Evolutionary conservation across 53 echinoderm and acorn worm species (phyloP).

Genomic region (Apostichopus leukothele): DNA sequence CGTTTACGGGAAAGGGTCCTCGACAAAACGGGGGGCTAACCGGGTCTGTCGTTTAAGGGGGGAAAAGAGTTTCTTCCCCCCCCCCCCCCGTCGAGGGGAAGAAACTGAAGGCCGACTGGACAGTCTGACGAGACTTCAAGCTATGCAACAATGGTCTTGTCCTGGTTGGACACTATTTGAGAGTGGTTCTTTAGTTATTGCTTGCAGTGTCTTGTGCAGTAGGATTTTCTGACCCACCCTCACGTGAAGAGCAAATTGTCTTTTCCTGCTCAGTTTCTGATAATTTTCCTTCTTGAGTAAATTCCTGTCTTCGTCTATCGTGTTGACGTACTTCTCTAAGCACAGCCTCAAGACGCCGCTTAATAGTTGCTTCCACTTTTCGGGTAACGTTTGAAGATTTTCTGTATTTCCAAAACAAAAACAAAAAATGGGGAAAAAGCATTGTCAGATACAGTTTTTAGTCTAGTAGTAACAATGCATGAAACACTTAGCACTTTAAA

Average conservation of each 20-base stretch:
- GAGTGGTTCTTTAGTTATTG: slow-evolving; percentile 37
- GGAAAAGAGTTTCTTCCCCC: background rate
- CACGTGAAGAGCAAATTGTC: slow-evolving; percentile 63
- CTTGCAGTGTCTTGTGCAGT: slow-evolving; percentile 52
- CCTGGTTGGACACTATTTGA: slow-evolving; percentile 27
- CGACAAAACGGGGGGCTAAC: too few relatives aligned
- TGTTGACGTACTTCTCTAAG: slow-evolving; percentile 58
- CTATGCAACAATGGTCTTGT: slow-evolving; percentile 33
- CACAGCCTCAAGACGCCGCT: slow-evolving; percentile 46
- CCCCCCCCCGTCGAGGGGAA: too few relatives aligned
- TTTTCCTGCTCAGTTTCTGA: slow-evolving; percentile 45
- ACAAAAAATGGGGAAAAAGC: background rate
- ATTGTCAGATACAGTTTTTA: too few relatives aligned
- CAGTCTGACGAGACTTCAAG: background rate
- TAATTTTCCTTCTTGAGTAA: slow-evolving; percentile 36
- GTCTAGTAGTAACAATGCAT: too few relatives aligned
- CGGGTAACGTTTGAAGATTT: slow-evolving; percentile 57
- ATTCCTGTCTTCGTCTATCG: slow-evolving; percentile 55
- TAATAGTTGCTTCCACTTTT: slow-evolving; percentile 63
- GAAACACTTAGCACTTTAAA: too few relatives aligned
- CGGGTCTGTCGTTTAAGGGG: background rate
- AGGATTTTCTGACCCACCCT: slow-evolving; percentile 76
- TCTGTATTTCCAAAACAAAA: slow-evolving; percentile 44
- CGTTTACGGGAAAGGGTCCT: too few relatives aligned
- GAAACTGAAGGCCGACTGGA: too few relatives aligned